Conservation (phyloP, 2,113 vertebrate species). For the Numenius arquata region DNA sequence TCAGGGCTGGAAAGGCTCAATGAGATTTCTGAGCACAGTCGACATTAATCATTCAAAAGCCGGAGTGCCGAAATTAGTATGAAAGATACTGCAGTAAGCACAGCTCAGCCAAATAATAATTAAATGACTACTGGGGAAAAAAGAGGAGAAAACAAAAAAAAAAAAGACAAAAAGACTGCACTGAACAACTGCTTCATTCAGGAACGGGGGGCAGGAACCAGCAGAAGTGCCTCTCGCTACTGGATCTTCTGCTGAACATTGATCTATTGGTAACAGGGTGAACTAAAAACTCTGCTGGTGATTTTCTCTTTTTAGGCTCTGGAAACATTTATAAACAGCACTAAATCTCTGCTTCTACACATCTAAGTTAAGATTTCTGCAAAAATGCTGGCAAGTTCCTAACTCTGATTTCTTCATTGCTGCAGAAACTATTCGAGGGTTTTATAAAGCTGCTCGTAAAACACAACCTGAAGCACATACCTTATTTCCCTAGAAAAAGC, state of each 20-base stretch:
- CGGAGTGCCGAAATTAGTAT: conserved; percentile 8
- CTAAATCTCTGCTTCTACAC: not conserved
- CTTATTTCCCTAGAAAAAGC: not conserved
- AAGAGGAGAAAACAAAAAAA: not conserved
- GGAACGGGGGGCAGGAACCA: not conserved
- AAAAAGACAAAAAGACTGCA: not conserved
- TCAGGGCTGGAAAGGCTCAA: not conserved
- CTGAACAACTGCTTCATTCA: not conserved
- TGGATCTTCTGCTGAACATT: not conserved
- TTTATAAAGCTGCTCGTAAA: not conserved
- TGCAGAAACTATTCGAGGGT: not conserved
- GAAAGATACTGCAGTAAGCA: not conserved
- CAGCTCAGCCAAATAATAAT: conserved; percentile 32
- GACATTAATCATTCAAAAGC: conserved; percentile 27
- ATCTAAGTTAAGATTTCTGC: not conserved
- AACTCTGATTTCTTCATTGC: not conserved
- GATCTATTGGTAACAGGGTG: not conserved
- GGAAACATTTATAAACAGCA: not conserved
- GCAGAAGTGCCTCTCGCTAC: not conserved
- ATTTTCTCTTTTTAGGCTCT: not conserved
- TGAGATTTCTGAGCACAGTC: not conserved
- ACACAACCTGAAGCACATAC: not conserved
- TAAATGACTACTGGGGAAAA: not conserved
- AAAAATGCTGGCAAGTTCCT: not conserved
- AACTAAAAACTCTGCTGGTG: not conserved